Evolutionary conservation across 2,113 vertebrate species (phyloP).

Genomic region (Ranitomeya variabilis): DNA sequence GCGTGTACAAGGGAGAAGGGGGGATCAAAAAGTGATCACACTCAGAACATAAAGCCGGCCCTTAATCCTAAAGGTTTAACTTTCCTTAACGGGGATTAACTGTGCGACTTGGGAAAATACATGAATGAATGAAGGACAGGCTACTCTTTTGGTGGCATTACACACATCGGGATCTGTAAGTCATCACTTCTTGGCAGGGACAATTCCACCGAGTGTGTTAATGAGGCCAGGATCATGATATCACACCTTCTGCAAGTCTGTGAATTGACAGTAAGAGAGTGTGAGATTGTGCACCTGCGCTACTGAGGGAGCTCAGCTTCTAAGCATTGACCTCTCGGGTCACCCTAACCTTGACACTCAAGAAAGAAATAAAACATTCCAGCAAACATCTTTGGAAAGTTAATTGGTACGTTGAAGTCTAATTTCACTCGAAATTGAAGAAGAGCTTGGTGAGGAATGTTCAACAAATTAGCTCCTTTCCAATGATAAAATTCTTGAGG

Average conservation of each 20-base stretch:
- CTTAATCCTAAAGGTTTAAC: conserved; percentile 31
- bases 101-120: conserved; percentile 7
- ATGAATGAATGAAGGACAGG: not conserved
- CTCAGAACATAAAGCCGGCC: not conserved
- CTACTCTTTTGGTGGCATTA: conserved; percentile 9
- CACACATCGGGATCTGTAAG: conserved; percentile 16
- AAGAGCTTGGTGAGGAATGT: not conserved
- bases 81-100: conserved; percentile 25
- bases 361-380: not conserved
- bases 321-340: not conserved
- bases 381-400: not conserved
- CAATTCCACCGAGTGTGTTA: conserved; percentile 9
- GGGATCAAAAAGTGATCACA: conserved; percentile 10
- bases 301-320: not conserved
- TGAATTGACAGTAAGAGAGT: conserved; percentile 1
- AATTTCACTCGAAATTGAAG: not conserved
- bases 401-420: not conserved
- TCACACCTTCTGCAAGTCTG: not conserved
- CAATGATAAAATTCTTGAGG: not conserved
- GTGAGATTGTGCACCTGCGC: conserved; percentile 22
- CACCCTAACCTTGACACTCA: not conserved
- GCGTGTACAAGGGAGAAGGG: not conserved
- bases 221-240: conserved; percentile 14
- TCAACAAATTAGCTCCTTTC: not conserved
- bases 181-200: conserved; percentile 20